A percentile compares a stretch with the other conserved stretches of the same genome.
Evolutionary conservation across 1,140 invertebrate genomes (phyloP).

Genomic region (Trichonephila clavipes): DNA sequence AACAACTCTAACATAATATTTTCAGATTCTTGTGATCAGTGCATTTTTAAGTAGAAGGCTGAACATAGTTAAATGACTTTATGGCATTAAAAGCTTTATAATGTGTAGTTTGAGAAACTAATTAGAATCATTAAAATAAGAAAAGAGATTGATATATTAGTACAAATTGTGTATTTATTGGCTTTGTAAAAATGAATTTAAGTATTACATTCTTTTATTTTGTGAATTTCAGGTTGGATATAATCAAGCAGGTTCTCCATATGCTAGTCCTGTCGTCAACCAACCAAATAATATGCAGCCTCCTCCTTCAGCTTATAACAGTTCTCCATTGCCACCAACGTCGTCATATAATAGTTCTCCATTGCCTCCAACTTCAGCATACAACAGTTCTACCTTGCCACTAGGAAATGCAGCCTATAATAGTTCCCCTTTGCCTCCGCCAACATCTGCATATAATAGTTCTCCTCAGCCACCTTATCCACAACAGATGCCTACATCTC

Average conservation of each 20-base stretch:
- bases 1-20: no score
- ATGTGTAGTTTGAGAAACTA: no score
- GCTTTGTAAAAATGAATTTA: background rate
- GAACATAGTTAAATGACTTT: no score
- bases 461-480: background rate
- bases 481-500: background rate
- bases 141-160: no score
- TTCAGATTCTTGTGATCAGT: no score
- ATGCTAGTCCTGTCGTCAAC: constrained; percentile 56
- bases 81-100: no score
- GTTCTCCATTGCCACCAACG: background rate
- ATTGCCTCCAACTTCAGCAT: background rate
- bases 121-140: no score
- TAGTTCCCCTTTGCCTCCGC: background rate
- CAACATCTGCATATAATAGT: background rate
- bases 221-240: constrained; percentile 50
- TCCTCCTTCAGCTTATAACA: background rate
- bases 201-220: background rate
- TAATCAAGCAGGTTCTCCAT: constrained; percentile 59
- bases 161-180: no score
- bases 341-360: constrained; percentile 38
- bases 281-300: constrained; percentile 55
- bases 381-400: constrained; percentile 25
- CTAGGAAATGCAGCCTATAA: background rate
- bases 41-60: no score